Conservation (phyloP, 2,113 vertebrate species). For the Toxotes chatareus region DNA sequence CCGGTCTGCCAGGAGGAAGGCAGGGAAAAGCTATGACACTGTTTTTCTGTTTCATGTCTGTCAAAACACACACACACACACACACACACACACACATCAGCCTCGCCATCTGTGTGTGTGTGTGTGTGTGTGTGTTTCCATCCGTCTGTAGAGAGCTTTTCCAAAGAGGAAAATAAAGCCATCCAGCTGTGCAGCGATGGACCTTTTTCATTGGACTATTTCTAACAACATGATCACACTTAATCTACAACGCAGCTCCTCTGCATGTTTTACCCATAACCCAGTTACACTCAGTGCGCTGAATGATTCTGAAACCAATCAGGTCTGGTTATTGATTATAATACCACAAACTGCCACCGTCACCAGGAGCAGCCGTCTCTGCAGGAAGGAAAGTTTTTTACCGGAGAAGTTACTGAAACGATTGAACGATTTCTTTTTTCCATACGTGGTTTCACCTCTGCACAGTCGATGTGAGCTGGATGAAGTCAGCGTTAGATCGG, state of each 20-base stretch:
- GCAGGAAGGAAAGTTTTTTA: no score
- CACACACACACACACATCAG: conserved; percentile 29
- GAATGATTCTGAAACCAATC: conserved; percentile 31
- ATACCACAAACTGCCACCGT: not conserved
- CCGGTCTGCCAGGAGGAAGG: conserved; percentile 42
- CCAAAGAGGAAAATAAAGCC: conserved; percentile 41
- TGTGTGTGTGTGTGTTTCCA: conserved; percentile 47
- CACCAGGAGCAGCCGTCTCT: no score
- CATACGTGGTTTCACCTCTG: no score
- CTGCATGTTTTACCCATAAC: conserved; percentile 45
- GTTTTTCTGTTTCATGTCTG: conserved; percentile 70
- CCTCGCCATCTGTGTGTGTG: not conserved
- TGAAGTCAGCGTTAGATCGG: no score
- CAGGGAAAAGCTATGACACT: conserved; percentile 59
- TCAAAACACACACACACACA: conserved; percentile 35
- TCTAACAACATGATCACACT: conserved; percentile 39
- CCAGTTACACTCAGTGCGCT: not conserved
- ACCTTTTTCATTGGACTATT: conserved; percentile 20
- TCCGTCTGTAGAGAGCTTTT: conserved; percentile 30
- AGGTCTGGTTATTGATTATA: conserved; percentile 38
- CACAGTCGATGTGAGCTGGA: not conserved
- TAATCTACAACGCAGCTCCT: conserved; percentile 32
- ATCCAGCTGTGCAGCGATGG: conserved; percentile 3
- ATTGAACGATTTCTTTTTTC: no score
- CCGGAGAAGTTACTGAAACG: no score